Evolutionary conservation across 2,797 vertebrate genomes (phyloP).

Genomic region (Sebastes iracundus): DNA sequence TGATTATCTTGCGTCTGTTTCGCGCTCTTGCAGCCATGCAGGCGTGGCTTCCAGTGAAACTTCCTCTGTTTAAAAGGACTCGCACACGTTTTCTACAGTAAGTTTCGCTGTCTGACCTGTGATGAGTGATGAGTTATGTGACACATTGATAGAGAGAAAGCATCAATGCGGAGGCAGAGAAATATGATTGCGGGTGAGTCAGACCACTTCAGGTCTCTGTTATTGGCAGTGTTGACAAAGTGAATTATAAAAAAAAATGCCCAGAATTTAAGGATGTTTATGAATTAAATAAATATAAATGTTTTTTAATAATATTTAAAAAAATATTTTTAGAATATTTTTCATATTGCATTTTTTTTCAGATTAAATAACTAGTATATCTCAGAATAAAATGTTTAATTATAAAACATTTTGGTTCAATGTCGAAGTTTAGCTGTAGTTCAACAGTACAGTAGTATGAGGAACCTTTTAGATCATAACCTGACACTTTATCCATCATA

Average conservation of each 20-base stretch:
- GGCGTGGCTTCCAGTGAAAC: conserved; percentile 10
- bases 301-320: background rate
- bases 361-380: background rate
- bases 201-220: background rate
- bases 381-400: background rate
- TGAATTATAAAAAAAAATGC: background rate
- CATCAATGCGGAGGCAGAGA: conserved; percentile 13
- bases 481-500: background rate
- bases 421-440: background rate
- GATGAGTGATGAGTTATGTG: conserved; percentile 21
- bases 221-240: background rate
- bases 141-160: background rate
- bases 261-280: background rate
- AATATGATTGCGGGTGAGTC: conserved; percentile 63
- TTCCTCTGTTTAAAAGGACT: conserved; percentile 49
- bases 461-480: background rate
- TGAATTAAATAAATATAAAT: background rate
- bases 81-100: background rate
- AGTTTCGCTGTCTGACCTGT: background rate
- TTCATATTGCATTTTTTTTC: background rate
- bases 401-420: background rate
- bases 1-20: background rate
- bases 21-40: background rate
- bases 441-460: background rate
- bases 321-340: background rate